A percentile compares a stretch with the other conserved stretches of the same genome.
phyloP scores from a whole-genome alignment of 2,888 invertebrate genomes.

The Oxycera nigricornis region DNA sequence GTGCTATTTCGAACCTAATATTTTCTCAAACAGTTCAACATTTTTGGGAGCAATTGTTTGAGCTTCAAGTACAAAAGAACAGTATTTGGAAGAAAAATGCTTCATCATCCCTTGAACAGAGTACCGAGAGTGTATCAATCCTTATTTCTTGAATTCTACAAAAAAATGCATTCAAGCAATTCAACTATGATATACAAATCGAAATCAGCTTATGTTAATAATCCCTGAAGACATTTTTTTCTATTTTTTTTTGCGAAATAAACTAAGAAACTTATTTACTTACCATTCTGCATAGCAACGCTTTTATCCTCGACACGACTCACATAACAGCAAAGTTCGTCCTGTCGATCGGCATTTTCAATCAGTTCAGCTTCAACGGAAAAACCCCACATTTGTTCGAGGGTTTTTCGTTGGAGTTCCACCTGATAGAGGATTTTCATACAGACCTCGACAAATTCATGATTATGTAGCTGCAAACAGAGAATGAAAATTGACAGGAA shows the following conservation, averaged over 20 bases:
- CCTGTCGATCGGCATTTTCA: constrained; percentile 94
- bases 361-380: constrained; percentile 97
- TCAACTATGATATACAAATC: too few species aligned
- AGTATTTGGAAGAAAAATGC: too few species aligned
- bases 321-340: constrained; percentile 96
- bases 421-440: constrained; percentile 97
- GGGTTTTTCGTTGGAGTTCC: constrained; percentile 85
- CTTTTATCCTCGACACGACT: constrained; percentile 95
- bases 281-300: constrained; percentile 96
- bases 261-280: constrained; percentile 54
- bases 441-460: constrained; percentile 94
- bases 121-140: too few species aligned
- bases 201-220: too few species aligned
- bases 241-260: background rate
- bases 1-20: too few species aligned
- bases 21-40: too few species aligned
- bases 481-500: constrained; percentile 33
- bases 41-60: too few species aligned
- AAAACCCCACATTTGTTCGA: constrained; percentile 98
- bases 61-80: too few species aligned
- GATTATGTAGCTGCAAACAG: constrained; percentile 80
- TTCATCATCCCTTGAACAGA: too few species aligned
- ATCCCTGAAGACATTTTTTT: too few species aligned
- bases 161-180: too few species aligned
- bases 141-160: too few species aligned